phyloP scores from a whole-genome alignment of 2,113 vertebrate species.

The Prietella phreatophila region DNA sequence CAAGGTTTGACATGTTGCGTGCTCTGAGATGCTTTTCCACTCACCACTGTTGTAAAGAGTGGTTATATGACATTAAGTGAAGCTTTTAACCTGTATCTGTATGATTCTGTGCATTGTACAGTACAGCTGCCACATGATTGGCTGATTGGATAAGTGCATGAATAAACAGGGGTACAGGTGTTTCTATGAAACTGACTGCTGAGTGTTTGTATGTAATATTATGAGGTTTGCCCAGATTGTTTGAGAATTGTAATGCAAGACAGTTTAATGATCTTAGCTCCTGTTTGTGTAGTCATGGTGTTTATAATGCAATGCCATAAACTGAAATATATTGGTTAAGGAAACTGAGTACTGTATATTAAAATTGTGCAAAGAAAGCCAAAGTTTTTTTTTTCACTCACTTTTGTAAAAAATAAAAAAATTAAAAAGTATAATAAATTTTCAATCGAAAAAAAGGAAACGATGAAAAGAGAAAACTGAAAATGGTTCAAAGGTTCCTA shows the following conservation, averaged over 20 bases:
- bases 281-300: neutral
- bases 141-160: neutral
- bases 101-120: neutral
- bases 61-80: neutral
- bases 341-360: neutral
- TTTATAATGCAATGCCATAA: neutral
- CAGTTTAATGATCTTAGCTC: neutral
- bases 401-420: conserved; percentile 37
- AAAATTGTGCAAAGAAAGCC: neutral
- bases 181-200: neutral
- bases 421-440: neutral
- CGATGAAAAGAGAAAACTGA: conserved; percentile 19
- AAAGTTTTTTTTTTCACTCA: conserved; percentile 36
- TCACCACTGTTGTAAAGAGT: neutral
- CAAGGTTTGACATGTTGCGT: neutral
- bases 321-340: neutral
- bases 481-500: conserved; percentile 40
- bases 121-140: neutral
- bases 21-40: neutral
- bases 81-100: neutral
- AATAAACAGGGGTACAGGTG: neutral
- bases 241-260: neutral
- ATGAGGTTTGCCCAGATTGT: neutral
- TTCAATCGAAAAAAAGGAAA: neutral
- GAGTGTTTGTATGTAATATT: neutral